A percentile compares a stretch with the other conserved stretches of the same genome.
Conservation (phyloP, 2,113 vertebrate genomes). For the Prunella himalayana region DNA sequence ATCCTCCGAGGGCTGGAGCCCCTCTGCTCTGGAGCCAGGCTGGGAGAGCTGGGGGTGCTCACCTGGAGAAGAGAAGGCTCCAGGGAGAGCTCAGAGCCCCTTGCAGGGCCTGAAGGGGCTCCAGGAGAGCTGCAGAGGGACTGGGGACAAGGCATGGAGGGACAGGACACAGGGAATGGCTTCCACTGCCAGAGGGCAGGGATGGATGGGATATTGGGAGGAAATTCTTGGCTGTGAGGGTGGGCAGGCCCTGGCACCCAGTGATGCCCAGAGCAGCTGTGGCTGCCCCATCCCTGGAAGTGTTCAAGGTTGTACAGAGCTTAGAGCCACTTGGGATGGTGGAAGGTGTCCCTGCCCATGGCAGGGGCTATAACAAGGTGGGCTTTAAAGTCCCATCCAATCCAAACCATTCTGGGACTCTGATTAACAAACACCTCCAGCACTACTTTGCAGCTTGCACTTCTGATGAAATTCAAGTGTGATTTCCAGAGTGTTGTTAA, state of each 20-base stretch:
- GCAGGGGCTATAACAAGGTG: neutral
- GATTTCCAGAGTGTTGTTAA: neutral
- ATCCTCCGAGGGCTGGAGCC: rapidly evolving
- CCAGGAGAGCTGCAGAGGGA: neutral
- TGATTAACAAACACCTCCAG: neutral
- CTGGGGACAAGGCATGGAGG: rapidly evolving
- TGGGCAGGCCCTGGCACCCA: rapidly evolving
- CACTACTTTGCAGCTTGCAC: neutral
- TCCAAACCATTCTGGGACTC: neutral
- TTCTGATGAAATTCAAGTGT: neutral
- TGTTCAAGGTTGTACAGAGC: rapidly evolving
- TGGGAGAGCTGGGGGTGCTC: neutral
- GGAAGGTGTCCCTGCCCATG: neutral
- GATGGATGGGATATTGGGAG: rapidly evolving
- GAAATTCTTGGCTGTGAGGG: rapidly evolving
- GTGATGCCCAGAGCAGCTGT: rapidly evolving
- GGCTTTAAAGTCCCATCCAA: neutral
- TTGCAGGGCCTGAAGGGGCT: neutral
- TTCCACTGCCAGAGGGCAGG: neutral
- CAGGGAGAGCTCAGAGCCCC: neutral
- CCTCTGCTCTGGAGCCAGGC: neutral
- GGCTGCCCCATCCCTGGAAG: neutral
- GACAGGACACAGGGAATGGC: neutral
- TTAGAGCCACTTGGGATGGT: neutral
- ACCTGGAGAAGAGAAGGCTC: neutral